Percentiles rank a stretch among this genome's conserved stretches.
phyloP scores from a whole-genome alignment of 2,888 invertebrate species.

The Sericinus montela region DNA sequence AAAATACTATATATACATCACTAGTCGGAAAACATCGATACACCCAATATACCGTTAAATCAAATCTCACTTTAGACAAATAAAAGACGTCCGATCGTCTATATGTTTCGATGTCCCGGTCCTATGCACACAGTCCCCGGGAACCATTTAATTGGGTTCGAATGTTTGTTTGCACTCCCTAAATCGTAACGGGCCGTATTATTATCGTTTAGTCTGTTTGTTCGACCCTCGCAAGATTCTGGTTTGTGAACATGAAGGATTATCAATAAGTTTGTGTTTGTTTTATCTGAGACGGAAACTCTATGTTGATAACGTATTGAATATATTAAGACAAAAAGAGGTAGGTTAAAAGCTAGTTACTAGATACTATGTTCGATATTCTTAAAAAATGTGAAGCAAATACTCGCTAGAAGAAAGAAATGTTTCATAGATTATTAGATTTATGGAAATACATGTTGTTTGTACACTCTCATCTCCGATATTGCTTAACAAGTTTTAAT shows the following conservation, averaged over 20 bases:
- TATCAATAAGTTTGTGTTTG: constrained; percentile 34
- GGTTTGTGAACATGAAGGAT: constrained; percentile 26
- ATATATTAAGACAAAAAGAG: too few relatives aligned
- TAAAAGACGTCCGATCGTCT: constrained; percentile 26
- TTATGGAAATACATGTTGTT: too few relatives aligned
- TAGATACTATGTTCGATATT: too few relatives aligned
- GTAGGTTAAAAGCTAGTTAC: too few relatives aligned
- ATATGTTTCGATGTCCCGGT: constrained; percentile 25
- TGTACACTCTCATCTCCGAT: too few relatives aligned
- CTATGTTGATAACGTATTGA: constrained; percentile 3
- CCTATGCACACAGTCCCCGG: constrained; percentile 56
- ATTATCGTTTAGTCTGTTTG: constrained; percentile 44
- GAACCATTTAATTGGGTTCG: constrained; percentile 64
- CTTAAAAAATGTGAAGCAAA: too few relatives aligned
- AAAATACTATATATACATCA: not conserved
- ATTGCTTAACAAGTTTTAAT: too few relatives aligned
- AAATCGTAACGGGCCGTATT: constrained; percentile 34
- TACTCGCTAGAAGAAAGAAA: too few relatives aligned
- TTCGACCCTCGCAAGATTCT: constrained; percentile 34
- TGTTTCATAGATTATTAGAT: too few relatives aligned
- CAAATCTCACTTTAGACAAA: constrained; percentile 19
- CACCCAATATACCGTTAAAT: constrained; percentile 17
- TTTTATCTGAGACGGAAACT: constrained; percentile 6
- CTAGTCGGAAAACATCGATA: not conserved
- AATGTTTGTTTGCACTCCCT: constrained; percentile 49